phyloP scores from a whole-genome alignment of 2,113 vertebrate species.

The Indicator indicator region DNA sequence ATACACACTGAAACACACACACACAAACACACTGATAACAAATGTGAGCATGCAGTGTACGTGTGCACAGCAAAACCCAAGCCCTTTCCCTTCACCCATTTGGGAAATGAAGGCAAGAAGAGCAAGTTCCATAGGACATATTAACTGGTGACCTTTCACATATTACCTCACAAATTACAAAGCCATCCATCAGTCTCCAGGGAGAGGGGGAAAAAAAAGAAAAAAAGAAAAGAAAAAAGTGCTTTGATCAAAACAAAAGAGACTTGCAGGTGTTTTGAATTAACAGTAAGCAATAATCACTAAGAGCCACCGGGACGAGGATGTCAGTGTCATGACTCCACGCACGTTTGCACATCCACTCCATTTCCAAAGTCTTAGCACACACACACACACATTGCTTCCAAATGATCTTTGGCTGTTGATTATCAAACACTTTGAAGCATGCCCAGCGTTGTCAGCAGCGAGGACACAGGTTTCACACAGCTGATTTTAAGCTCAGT shows the following conservation, averaged over 20 bases:
- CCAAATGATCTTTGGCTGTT: slow-evolving; percentile 5
- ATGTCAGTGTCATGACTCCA: slow-evolving; percentile 6
- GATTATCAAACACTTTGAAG: background rate
- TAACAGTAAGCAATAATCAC: slow-evolving; percentile 71
- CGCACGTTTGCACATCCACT: slow-evolving; percentile 23
- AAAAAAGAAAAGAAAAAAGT: background rate
- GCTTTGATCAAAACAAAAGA: slow-evolving; percentile 79
- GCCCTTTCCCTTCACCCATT: slow-evolving; percentile 41
- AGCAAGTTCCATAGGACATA: slow-evolving; percentile 75
- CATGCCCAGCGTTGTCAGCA: background rate
- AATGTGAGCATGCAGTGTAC: slow-evolving; percentile 36
- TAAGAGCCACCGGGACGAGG: slow-evolving; percentile 60
- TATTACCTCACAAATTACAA: slow-evolving; percentile 79
- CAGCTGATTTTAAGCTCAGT: background rate
- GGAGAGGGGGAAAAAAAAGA: background rate
- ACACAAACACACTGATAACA: slow-evolving; percentile 24
- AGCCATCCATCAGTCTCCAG: slow-evolving; percentile 71
- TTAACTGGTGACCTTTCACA: slow-evolving; percentile 82
- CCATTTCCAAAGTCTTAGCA: background rate
- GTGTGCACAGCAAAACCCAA: slow-evolving; percentile 65
- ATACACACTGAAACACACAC: background rate
- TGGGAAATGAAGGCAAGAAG: slow-evolving; percentile 67
- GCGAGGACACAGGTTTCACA: background rate
- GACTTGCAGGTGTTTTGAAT: slow-evolving; percentile 78
- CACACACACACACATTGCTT: background rate